These are phyloP conservation scores for Rafetus swinhoei DNA, from an alignment of 2,113 vertebrate species.

Conservation along the genomic window DNA sequence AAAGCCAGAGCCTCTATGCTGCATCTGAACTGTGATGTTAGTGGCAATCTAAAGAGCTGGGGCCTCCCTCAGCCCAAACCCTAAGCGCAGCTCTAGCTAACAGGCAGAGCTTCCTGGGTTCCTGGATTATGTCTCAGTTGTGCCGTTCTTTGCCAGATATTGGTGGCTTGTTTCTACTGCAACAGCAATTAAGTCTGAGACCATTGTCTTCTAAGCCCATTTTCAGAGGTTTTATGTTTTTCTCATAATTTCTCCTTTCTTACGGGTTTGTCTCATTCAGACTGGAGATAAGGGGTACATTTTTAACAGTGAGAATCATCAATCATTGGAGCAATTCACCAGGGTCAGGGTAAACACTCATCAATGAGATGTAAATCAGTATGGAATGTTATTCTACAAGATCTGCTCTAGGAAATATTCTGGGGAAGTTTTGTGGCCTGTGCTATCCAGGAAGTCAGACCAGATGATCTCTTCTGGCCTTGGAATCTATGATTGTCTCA, in stretches of 20 bases:
- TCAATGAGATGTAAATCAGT: not conserved
- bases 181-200: not conserved
- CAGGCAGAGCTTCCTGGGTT: not conserved
- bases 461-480: not conserved
- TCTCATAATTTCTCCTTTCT: not conserved
- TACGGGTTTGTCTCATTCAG: not conserved
- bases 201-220: rapidly evolving
- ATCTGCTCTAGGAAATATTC: not conserved
- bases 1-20: not conserved
- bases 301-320: not conserved
- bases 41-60: rapidly evolving
- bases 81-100: not conserved
- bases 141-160: rapidly evolving
- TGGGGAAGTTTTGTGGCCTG: not conserved
- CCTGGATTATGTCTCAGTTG: not conserved
- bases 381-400: not conserved
- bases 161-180: not conserved
- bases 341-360: not conserved
- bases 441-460: not conserved
- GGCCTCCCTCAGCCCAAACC: not conserved
- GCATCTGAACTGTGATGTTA: not conserved
- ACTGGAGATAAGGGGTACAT: not conserved
- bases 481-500: not conserved
- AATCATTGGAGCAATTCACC: not conserved
- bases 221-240: not conserved